Evolutionary conservation across 2,888 invertebrate species (phyloP).

Genomic region (Clusia tigrina): DNA sequence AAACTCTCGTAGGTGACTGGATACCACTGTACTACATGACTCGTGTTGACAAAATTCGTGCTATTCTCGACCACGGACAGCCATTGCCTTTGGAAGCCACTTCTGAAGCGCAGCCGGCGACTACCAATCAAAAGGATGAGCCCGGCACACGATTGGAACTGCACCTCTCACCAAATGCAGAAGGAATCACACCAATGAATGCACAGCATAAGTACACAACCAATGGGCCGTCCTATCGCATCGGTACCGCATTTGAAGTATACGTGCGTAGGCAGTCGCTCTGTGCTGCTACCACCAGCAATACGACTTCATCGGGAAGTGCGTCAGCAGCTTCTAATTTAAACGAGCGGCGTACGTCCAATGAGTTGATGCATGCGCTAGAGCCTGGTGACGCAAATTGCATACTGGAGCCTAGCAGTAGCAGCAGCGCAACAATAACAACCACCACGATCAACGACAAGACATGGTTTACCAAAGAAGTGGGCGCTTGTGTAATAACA

Average conservation of each 20-base stretch:
- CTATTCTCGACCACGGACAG: conserved; percentile 63
- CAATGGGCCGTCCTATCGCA: conserved; percentile 56
- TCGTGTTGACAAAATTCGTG: conserved; percentile 63
- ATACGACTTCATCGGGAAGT: conserved; percentile 31
- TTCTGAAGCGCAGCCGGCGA: conserved; percentile 48
- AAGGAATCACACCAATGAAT: conserved; percentile 53
- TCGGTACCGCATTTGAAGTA: conserved; percentile 63
- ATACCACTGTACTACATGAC: conserved; percentile 62
- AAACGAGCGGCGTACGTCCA: conserved; percentile 4
- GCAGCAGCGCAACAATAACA: conserved; percentile 16
- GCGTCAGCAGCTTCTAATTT: neutral
- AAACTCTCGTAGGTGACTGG: conserved; percentile 55
- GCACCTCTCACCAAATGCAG: conserved; percentile 60
- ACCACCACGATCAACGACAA: conserved; percentile 56
- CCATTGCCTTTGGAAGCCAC: conserved; percentile 60
- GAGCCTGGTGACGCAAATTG: conserved; percentile 16
- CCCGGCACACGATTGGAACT: conserved; percentile 61
- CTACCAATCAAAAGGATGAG: conserved; percentile 60
- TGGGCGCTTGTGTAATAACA: conserved; percentile 63
- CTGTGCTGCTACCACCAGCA: conserved; percentile 46
- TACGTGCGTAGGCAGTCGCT: conserved; percentile 61
- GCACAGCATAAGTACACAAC: conserved; percentile 57
- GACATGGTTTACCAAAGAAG: conserved; percentile 65
- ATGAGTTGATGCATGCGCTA: conserved; percentile 5
- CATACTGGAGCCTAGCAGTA: conserved; percentile 23